phyloP scores from a whole-genome alignment of 2,797 vertebrate genomes.

The Aphelocoma californica region DNA sequence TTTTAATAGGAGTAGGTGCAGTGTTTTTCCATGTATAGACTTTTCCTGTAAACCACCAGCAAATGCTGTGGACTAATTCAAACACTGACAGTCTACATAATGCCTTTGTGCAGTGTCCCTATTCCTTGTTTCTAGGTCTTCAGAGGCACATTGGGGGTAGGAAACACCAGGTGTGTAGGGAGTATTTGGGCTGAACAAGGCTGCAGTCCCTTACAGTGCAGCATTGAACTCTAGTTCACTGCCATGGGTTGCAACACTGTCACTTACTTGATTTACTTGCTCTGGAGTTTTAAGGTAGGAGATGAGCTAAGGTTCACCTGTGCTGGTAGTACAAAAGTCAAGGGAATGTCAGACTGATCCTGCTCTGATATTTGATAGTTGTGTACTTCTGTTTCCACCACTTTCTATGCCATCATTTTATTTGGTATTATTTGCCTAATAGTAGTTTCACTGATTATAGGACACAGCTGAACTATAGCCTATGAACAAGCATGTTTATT shows the following conservation, averaged over 20 bases:
- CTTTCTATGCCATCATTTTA: neutral
- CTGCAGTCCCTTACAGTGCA: neutral
- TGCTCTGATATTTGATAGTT: neutral
- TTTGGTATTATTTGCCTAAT: neutral
- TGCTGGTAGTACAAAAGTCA: neutral
- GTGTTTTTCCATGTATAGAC: neutral
- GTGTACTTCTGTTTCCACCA: neutral
- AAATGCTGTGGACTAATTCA: neutral
- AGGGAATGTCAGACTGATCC: neutral
- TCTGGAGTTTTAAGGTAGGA: neutral
- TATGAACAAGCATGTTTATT: neutral
- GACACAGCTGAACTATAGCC: neutral
- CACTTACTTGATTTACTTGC: neutral
- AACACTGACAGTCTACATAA: neutral
- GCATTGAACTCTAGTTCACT: neutral
- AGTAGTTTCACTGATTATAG: neutral
- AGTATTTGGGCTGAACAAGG: neutral
- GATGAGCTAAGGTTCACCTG: neutral
- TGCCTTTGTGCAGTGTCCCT: neutral
- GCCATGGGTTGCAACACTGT: neutral
- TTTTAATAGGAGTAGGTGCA: neutral
- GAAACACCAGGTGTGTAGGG: neutral
- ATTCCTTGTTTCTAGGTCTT: neutral
- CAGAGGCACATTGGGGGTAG: neutral
- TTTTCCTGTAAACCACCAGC: neutral